Evolutionary conservation across 2,888 invertebrate genomes (phyloP).

Genomic region (Aphodius sticticus): DNA sequence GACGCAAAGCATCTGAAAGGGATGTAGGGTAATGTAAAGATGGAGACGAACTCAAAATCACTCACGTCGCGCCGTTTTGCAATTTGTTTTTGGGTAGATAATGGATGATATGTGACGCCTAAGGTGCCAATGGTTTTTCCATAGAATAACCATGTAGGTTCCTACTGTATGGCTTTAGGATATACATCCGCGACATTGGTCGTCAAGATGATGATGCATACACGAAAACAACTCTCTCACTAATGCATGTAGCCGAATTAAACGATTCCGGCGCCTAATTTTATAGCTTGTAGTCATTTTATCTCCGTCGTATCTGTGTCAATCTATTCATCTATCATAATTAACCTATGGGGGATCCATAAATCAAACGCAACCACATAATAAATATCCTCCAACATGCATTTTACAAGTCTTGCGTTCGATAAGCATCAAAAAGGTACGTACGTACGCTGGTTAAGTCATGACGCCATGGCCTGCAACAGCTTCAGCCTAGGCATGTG

Average conservation of each 20-base stretch:
- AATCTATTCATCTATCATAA: constrained; percentile 20
- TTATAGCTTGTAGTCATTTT: constrained; percentile 5
- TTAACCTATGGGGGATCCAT: constrained; percentile 16
- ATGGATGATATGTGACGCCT: too few relatives aligned
- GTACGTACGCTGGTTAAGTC: not conserved
- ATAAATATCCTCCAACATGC: constrained; percentile 23
- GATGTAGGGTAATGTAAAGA: too few relatives aligned
- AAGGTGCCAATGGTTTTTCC: too few relatives aligned
- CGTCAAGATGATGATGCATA: too few relatives aligned
- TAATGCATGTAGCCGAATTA: not conserved
- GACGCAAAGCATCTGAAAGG: too few relatives aligned
- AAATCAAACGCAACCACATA: constrained; percentile 23
- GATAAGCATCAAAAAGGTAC: not conserved
- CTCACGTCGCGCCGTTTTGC: too few relatives aligned
- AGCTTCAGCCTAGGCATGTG: not conserved
- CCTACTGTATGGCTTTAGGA: too few relatives aligned
- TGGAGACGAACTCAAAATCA: too few relatives aligned
- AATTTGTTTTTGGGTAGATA: too few relatives aligned
- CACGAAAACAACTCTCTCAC: not conserved
- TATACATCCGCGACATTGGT: too few relatives aligned
- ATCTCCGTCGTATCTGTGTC: constrained; percentile 16
- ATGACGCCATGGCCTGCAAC: not conserved
- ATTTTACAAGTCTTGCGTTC: constrained; percentile 18
- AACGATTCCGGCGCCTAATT: not conserved
- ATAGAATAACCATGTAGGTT: too few relatives aligned